Percentiles rank a stretch among this genome's conserved stretches.
Evolutionary conservation across 2,888 invertebrate species (phyloP).

Genomic region (Pollenia labialis): DNA sequence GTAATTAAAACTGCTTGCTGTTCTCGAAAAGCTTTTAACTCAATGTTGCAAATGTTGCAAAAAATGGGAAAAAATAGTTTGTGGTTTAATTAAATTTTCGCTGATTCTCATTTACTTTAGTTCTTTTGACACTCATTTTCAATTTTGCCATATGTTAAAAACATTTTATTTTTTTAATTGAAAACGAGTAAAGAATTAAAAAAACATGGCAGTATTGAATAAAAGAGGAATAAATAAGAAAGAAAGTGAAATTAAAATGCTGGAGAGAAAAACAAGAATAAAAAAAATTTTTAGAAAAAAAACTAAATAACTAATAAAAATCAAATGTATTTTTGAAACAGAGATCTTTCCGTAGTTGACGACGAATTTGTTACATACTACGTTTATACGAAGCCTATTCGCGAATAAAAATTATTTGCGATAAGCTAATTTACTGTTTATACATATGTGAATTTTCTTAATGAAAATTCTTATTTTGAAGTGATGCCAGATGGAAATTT

Average conservation of each 20-base stretch:
- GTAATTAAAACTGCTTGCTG: conserved; percentile 28
- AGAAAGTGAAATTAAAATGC: too few relatives aligned
- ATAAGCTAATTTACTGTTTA: too few relatives aligned
- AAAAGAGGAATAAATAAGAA: too few relatives aligned
- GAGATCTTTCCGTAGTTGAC: too few relatives aligned
- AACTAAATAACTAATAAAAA: too few relatives aligned
- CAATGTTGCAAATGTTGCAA: conserved; percentile 45
- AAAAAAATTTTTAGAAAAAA: not conserved
- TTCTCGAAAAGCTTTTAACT: conserved; percentile 7
- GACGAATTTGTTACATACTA: too few relatives aligned
- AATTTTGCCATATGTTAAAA: conserved; percentile 29
- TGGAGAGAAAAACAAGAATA: not conserved
- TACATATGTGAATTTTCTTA: too few relatives aligned
- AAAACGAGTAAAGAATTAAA: conserved; percentile 5
- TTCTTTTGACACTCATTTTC: conserved; percentile 24
- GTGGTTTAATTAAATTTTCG: conserved; percentile 54
- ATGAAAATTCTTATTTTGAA: too few relatives aligned
- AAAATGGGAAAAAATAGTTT: conserved; percentile 4
- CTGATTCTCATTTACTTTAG: not conserved
- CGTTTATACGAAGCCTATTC: too few relatives aligned
- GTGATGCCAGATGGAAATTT: too few relatives aligned
- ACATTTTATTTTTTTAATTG: conserved; percentile 3
- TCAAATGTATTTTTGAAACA: too few relatives aligned
- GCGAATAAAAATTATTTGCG: too few relatives aligned
- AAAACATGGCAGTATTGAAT: not conserved